Evolutionary conservation across 2,888 invertebrate species (phyloP).

Genomic region (Lysandra bellargus): DNA sequence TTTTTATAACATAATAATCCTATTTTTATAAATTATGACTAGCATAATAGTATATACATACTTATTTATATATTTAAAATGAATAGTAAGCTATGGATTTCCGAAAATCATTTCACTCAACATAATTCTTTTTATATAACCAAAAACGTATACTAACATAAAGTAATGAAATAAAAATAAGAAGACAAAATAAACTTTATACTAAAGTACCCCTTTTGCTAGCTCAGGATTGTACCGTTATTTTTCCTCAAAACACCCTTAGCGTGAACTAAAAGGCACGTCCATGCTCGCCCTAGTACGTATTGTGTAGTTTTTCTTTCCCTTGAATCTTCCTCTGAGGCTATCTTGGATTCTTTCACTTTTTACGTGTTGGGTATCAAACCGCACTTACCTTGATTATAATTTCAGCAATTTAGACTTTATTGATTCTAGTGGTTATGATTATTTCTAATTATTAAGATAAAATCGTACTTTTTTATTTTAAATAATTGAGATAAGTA

Average conservation of each 20-base stretch:
- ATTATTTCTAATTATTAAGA: no score
- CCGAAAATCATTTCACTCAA: neutral
- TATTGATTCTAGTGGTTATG: no score
- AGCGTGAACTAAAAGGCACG: slow-evolving; percentile 41
- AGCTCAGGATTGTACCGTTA: slow-evolving; percentile 28
- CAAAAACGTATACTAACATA: neutral
- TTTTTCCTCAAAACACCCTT: slow-evolving; percentile 38
- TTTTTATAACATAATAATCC: neutral
- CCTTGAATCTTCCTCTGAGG: slow-evolving; percentile 35
- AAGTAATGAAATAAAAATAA: slow-evolving; percentile 28
- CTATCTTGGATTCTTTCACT: slow-evolving; percentile 37
- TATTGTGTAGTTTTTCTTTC: slow-evolving; percentile 39
- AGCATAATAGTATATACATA: no score
- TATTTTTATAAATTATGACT: neutral
- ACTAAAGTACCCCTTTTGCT: slow-evolving; percentile 31
- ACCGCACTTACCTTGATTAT: neutral
- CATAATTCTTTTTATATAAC: neutral
- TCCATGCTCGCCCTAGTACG: slow-evolving; percentile 36
- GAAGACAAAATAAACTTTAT: slow-evolving; percentile 24
- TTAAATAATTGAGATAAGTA: no score
- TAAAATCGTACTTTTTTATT: no score
- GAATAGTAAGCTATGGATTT: no score
- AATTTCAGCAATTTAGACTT: neutral
- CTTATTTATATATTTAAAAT: no score
- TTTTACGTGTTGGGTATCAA: slow-evolving; percentile 30